Base-by-base conservation (phyloP, 2,797 vertebrate species). In the Coregonus suidteri region DNA sequence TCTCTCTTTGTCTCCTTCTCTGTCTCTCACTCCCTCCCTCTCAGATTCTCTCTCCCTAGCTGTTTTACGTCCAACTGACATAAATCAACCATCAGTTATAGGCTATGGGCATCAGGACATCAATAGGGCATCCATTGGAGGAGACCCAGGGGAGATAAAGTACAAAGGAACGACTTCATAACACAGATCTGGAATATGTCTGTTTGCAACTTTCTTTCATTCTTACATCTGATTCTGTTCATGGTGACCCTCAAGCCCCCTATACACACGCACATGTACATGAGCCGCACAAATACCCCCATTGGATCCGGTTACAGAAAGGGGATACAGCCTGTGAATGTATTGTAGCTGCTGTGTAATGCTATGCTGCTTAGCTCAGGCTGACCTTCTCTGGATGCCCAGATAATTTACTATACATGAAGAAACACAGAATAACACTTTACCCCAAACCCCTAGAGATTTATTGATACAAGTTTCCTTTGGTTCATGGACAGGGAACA, bases 141-240 rank as follows among this genome's bases (percentile, higher is more conserved):
- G 90, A 90, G 89, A 90, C 89, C 91, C 90, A 92, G 90, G 91
- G 87, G 89, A 89, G 71, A 89, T 81, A 82, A 82, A 75, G 85
- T 85, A 34, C 31, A 35, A 67, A 67, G 31, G 1, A 67, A 16
- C 2, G 2, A 15, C 65, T 90, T 84, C 91, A 91, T 91, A 84
- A 62, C 87, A 79, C 88, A 86, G 47, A 72, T 31, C 62, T 52
- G 20, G 69, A 69, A 53, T 64, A 35, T 71, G n/a, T 70, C 54
- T 79, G 41, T 52, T 35, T 74, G 6, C n/a, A 52, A 30, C 64
- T 66, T 68, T 25, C 47, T 54, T 72, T 30, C 25, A 30, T 30
- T 72, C 51, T 18, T 54, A 54, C 52, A 67, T 73, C 52, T 73
- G 30, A 72, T 72, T 54, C 30, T 52, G 71, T 30, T 66, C 65